Conservation (phyloP, 2,113 vertebrate species). For the Eretmochelys imbricata region DNA sequence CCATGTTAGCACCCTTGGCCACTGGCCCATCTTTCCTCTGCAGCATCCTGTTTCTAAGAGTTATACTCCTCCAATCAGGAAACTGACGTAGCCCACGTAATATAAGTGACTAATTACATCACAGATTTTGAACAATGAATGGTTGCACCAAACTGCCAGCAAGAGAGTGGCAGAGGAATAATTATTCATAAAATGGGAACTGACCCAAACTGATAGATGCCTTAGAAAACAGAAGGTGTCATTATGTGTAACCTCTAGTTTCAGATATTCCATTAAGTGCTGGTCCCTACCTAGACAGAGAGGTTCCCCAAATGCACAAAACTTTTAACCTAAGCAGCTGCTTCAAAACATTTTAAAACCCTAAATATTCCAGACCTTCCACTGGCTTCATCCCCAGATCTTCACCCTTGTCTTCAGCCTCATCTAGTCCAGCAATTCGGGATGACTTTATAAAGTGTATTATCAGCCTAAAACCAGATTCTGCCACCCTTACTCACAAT, state of each 20-base stretch:
- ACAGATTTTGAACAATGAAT: not conserved
- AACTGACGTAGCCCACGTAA: not conserved
- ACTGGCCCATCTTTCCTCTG: not conserved
- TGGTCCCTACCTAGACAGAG: not conserved
- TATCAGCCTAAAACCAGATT: constrained; percentile 52
- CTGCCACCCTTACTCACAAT: not conserved
- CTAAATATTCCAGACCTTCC: not conserved
- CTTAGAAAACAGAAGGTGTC: constrained; percentile 55
- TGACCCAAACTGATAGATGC: not conserved
- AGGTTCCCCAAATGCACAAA: constrained; percentile 19
- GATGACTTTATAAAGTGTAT: not conserved
- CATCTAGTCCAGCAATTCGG: rapidly evolving
- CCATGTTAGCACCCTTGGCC: not conserved
- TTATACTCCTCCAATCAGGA: not conserved
- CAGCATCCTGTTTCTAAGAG: constrained; percentile 8
- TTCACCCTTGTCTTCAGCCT: not conserved
- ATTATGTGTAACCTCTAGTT: constrained; percentile 19
- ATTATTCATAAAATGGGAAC: constrained; percentile 28
- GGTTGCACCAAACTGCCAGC: constrained; percentile 28
- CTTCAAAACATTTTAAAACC: not conserved
- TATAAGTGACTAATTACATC: not conserved
- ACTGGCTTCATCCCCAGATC: rapidly evolving
- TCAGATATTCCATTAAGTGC: constrained; percentile 25
- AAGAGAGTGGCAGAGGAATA: constrained; percentile 20
- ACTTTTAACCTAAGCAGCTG: not conserved